These are phyloP conservation scores for Zoanthus sociatus DNA, from an alignment of 92 coral and sea anemone genomes.

Conservation along the genomic window DNA sequence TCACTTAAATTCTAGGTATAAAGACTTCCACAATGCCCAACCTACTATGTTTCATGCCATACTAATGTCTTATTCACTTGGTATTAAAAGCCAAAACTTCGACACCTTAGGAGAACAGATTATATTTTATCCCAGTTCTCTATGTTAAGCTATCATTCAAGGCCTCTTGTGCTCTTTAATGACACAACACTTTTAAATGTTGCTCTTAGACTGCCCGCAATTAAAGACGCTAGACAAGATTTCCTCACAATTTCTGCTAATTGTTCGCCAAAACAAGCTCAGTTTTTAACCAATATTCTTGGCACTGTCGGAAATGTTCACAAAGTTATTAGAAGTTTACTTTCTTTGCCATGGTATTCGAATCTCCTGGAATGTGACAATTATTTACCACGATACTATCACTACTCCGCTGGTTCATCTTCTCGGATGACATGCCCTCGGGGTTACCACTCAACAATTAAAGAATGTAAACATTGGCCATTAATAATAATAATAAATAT, in stretches of 20 bases:
- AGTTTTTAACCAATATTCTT: neutral
- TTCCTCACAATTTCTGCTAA: neutral
- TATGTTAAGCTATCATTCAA: neutral
- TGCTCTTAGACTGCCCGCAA: neutral
- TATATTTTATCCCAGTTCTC: constrained; percentile 17
- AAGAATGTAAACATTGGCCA: constrained; percentile 14
- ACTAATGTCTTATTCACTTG: neutral
- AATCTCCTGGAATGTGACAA: constrained; percentile 34
- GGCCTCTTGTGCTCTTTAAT: neutral
- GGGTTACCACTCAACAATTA: neutral
- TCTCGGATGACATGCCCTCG: constrained; percentile 38
- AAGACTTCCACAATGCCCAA: neutral
- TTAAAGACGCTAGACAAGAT: neutral
- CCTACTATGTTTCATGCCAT: constrained; percentile 19
- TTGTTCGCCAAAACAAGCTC: neutral
- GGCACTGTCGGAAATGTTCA: neutral
- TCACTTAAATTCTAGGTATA: neutral
- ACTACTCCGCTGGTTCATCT: neutral
- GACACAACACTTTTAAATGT: neutral
- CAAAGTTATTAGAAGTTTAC: neutral
- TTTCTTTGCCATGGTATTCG: constrained; percentile 22
- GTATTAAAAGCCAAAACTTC: neutral
- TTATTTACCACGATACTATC: constrained; percentile 31
- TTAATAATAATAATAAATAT: too few relatives aligned
- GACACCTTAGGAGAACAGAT: constrained; percentile 12